Evolutionary conservation across 2,888 invertebrate species (phyloP).

Genomic region (Caenorhabditis wallacei): DNA sequence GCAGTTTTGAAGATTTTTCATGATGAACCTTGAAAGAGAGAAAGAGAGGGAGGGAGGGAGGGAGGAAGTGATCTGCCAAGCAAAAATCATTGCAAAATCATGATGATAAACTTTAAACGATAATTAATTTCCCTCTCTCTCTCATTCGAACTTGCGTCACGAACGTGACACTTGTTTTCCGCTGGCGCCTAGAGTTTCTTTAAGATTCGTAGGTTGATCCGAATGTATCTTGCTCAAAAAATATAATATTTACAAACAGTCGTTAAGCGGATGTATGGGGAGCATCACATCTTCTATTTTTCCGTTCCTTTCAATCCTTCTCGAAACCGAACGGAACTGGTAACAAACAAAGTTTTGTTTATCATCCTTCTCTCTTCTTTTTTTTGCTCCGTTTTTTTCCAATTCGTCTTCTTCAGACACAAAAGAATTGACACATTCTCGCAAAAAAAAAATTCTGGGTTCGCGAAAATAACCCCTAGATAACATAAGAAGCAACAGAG

Average conservation of each 20-base stretch:
- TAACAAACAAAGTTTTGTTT: constrained; percentile 51
- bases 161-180: constrained; percentile 22
- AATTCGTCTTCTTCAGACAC: constrained; percentile 35
- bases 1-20: constrained; percentile 37
- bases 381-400: constrained; percentile 19
- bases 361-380: constrained; percentile 20
- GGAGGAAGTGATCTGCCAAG: constrained; percentile 32
- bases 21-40: background rate
- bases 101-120: constrained; percentile 28
- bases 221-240: constrained; percentile 10
- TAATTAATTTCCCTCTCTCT: constrained; percentile 17
- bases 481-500: constrained; percentile 2
- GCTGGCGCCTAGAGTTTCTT: background rate
- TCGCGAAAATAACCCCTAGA: background rate
- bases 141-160: constrained; percentile 2
- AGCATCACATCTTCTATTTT: constrained; percentile 15
- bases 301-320: background rate
- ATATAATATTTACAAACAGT: constrained; percentile 39
- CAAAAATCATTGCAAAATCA: constrained; percentile 2
- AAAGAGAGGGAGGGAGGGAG: background rate
- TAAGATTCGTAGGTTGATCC: constrained; percentile 7
- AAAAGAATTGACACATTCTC: constrained; percentile 51
- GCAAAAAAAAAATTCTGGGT: constrained; percentile 8
- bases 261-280: constrained; percentile 6
- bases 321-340: constrained; percentile 10